A percentile compares a stretch with the other conserved stretches of the same genome.
Conservation (phyloP, 2,113 vertebrate species). For the Perca flavescens region DNA sequence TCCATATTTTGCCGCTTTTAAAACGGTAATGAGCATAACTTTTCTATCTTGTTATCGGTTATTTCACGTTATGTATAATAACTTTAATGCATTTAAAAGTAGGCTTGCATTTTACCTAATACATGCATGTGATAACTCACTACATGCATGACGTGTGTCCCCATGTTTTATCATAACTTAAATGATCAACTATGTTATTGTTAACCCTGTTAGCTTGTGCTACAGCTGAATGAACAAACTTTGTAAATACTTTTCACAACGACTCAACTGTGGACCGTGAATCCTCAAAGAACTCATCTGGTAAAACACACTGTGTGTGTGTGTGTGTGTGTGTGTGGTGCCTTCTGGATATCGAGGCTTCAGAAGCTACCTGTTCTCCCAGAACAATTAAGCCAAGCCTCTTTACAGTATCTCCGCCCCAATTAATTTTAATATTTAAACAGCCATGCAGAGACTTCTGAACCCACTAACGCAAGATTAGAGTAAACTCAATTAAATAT, state of each 20-base stretch:
- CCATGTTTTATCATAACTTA: not conserved
- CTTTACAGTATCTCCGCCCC: constrained; percentile 82
- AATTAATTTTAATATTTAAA: constrained; percentile 88
- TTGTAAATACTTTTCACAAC: constrained; percentile 31
- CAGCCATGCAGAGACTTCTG: constrained; percentile 81
- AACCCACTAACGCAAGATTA: constrained; percentile 81
- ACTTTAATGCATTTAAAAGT: not conserved
- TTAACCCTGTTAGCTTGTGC: constrained; percentile 19
- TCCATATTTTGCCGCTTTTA: not conserved
- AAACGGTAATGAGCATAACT: not conserved
- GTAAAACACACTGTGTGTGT: constrained; percentile 13
- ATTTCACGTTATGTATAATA: not conserved
- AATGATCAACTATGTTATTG: not conserved
- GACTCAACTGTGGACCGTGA: constrained; percentile 22
- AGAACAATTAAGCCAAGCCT: constrained; percentile 79
- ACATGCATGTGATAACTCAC: not conserved
- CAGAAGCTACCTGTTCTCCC: constrained; percentile 74
- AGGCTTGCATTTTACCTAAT: not conserved
- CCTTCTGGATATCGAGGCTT: constrained; percentile 32
- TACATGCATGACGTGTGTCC: constrained; percentile 5
- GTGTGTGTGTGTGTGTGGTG: constrained; percentile 16
- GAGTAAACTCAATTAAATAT: constrained; percentile 87
- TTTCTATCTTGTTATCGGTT: not conserved
- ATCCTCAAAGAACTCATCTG: constrained; percentile 44
- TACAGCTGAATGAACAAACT: constrained; percentile 32